Evolutionary conservation across 2,888 invertebrate genomes (phyloP), one percentile per base, ranked within the genome.

Genomic region (Lissonota sp.): DNA sequence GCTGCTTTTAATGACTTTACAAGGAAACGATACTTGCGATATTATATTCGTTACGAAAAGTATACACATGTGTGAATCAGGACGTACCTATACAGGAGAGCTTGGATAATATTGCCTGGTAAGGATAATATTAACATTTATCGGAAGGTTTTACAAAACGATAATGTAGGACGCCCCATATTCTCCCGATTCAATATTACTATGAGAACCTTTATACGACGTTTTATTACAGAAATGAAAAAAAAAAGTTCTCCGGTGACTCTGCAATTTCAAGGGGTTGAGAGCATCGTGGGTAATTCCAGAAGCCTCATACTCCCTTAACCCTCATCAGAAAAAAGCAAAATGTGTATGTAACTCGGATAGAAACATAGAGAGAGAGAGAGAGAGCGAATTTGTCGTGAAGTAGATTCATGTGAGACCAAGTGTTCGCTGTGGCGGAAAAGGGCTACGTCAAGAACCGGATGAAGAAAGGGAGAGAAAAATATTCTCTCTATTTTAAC

Each of bases 281-380:
- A 46, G 12, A 49, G 49, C 10, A 49, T n/a, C n/a, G 12, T 49
- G 60, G 58, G 55, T 53, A 60, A 67, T 53, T 51, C 67, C 58
- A 74, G 58, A 60, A 60, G 58, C 66, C 74, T 66, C 49, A 49
- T 74, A 74, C 46, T 58, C 66, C 58, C 51, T 58, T 75, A 75
- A 67, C 49, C 67, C 74, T 49, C 67, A 67, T 60, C 16, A 58
- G 67, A 67, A 67, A 39, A 37, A 39, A 7, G 60, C 42, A 67
- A 75, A 60, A 60, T 55, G 67, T 44, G 12, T 67, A 44, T 44
- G 10, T 44, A 44, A 44, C 26, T 26, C 26, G 26, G 44, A 44
- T 2, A 44, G 44, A 8, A 6, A 2, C 14, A 26, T 26, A 26
- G 26, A 26, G 16, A 5, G 67, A 37, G 12, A 39, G 53, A n/a